Evolutionary conservation across 2,888 invertebrate genomes (phyloP), one percentile per base, ranked within the genome.

Genomic region (Chloromyia formosa): DNA sequence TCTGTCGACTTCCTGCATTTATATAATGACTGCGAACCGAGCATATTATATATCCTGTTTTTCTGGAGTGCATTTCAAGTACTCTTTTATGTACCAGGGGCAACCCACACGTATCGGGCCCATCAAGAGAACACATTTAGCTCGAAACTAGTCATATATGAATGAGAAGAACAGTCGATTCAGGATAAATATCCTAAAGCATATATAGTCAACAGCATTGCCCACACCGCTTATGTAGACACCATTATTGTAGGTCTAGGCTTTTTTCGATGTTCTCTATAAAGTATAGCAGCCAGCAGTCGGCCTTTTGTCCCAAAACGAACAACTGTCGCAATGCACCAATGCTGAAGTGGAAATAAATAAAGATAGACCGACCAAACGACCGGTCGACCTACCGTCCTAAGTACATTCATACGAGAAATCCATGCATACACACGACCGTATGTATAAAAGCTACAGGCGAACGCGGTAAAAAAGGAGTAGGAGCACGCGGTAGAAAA

Each of bases 321-420:
- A 58, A 71, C 73, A 77, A 77, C 78, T 78, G 78, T 78, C 78
- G 78, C 78, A 78, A 77, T 78, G 78, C 78, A 78, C 78, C 78
- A 78, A 76, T 49, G 71, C 73, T 74, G 68, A 61, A 77, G 76
- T 73, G 74, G 77, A 77, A 74, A 77, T 77, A 75, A 75, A 77
- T 77, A 77, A 75, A 73, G 76, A 76, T 76, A 76, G 75, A 66
- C 66, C 66, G 62, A 72, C 72, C 27, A 35, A 56, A 23, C 54
- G 35, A 49, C 49, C 20, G 18, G 27, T 62, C 45, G 40, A 56
- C 54, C 54, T n/a, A 49, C 49, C 20, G 42, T n/a, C 69, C 54
- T 69, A 54, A 54, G 40, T 69, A 56, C 35, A 35, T n/a, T 56
- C 69, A 56, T 69, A 54, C 69, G 18, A 23, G 16, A 35, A 35